Evolutionary conservation across 2,888 invertebrate species (phyloP).

Genomic region (Capitulum mitella): DNA sequence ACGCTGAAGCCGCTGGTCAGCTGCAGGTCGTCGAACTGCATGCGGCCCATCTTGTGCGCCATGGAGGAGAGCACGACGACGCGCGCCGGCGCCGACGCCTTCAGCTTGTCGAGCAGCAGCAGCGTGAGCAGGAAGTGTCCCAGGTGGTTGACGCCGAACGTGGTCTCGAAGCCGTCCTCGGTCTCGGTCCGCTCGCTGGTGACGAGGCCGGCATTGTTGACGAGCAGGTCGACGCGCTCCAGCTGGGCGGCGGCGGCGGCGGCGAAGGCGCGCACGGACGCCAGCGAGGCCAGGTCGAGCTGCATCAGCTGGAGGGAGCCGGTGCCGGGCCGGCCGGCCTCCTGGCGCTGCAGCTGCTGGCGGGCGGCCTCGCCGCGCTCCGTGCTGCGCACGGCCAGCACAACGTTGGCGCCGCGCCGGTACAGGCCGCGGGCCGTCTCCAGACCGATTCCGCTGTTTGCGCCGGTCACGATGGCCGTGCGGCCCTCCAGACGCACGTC

Average conservation of each 20-base stretch:
- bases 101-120: constrained; percentile 58
- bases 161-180: too few relatives aligned
- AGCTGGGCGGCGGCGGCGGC: background rate
- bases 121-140: too few relatives aligned
- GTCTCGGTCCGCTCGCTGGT: constrained; percentile 65
- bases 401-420: background rate
- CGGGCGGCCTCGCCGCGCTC: background rate
- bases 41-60: constrained; percentile 53
- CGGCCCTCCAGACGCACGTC: background rate
- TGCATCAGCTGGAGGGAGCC: background rate
- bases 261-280: too few relatives aligned
- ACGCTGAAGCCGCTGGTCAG: constrained; percentile 25
- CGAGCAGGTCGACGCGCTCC: too few relatives aligned
- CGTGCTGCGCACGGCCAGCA: background rate
- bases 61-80: constrained; percentile 67
- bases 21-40: constrained; percentile 35
- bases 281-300: too few relatives aligned
- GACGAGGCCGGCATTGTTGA: background rate
- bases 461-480: too few relatives aligned
- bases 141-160: constrained; percentile 71
- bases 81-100: constrained; percentile 53
- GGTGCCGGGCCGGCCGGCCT: background rate
- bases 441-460: background rate
- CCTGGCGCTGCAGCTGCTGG: background rate
- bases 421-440: background rate